Percentiles rank a stretch among this genome's conserved stretches.
Evolutionary conservation across 2,888 invertebrate genomes (phyloP).

Genomic region (Mechanitis mazaeus): DNA sequence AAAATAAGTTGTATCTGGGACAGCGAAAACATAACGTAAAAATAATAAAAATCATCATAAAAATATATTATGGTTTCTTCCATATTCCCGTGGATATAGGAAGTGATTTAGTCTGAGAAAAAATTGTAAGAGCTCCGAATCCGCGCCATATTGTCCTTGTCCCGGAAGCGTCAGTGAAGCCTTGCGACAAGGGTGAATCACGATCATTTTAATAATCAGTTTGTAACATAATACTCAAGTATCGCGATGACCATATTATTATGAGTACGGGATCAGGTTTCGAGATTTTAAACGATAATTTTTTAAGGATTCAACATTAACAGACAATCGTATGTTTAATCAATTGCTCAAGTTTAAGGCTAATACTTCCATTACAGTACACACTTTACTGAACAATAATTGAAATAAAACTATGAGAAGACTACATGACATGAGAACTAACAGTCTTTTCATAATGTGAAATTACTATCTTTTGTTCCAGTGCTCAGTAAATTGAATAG

Average conservation of each 20-base stretch:
- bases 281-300: conserved; percentile 15
- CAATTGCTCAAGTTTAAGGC: too few species aligned
- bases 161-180: conserved; percentile 44
- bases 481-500: too few species aligned
- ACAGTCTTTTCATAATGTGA: too few species aligned
- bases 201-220: conserved; percentile 43
- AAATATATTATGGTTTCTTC: conserved; percentile 53
- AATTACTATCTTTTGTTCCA: too few species aligned
- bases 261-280: conserved; percentile 24
- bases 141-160: conserved; percentile 53
- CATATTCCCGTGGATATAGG: conserved; percentile 47
- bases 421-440: too few species aligned
- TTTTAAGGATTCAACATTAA: conserved; percentile 9
- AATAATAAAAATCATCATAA: too few species aligned
- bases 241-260: conserved; percentile 28
- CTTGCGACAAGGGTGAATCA: conserved; percentile 52
- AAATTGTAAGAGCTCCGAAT: conserved; percentile 62
- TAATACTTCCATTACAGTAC: too few species aligned
- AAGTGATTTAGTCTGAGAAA: conserved; percentile 48
- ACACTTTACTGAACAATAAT: too few species aligned
- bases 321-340: not conserved
- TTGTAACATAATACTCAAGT: conserved; percentile 32
- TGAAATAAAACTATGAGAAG: too few species aligned
- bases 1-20: too few species aligned
- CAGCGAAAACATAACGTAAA: too few species aligned